These are phyloP conservation scores for Zoanthus solanderi DNA, from an alignment of 92 coral and sea anemone genomes.

Conservation along the genomic window DNA sequence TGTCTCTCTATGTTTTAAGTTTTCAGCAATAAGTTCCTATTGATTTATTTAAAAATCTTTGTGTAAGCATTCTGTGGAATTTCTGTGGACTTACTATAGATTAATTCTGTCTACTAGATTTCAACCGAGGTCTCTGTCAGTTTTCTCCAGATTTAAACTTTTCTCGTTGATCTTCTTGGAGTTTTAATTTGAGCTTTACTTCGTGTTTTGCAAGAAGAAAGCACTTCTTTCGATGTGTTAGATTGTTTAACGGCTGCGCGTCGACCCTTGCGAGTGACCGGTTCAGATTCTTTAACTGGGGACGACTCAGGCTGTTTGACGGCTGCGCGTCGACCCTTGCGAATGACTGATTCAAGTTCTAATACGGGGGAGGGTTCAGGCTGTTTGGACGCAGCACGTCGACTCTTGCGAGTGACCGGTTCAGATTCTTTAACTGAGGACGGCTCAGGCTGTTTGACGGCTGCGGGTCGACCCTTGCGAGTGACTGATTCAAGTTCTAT, in stretches of 20 bases:
- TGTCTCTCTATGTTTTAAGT: neutral
- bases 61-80: too few species aligned
- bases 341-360: neutral
- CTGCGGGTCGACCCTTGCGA: constrained; percentile 17
- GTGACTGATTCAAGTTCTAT: neutral
- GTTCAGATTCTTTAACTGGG: neutral
- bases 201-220: constrained; percentile 28
- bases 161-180: neutral
- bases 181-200: neutral
- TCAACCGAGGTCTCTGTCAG: neutral
- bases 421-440: neutral
- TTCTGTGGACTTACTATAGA: too few species aligned
- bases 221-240: neutral
- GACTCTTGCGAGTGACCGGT: neutral
- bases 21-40: too few species aligned
- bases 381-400: neutral
- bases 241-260: constrained; percentile 18
- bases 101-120: too few species aligned
- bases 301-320: neutral
- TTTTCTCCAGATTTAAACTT: neutral
- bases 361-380: neutral
- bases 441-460: constrained; percentile 7
- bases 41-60: too few species aligned
- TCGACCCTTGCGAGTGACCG: constrained; percentile 12
- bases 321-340: neutral